Evolutionary conservation across 1,140 invertebrate genomes (phyloP).

Genomic region (Caerostris extrusa): DNA sequence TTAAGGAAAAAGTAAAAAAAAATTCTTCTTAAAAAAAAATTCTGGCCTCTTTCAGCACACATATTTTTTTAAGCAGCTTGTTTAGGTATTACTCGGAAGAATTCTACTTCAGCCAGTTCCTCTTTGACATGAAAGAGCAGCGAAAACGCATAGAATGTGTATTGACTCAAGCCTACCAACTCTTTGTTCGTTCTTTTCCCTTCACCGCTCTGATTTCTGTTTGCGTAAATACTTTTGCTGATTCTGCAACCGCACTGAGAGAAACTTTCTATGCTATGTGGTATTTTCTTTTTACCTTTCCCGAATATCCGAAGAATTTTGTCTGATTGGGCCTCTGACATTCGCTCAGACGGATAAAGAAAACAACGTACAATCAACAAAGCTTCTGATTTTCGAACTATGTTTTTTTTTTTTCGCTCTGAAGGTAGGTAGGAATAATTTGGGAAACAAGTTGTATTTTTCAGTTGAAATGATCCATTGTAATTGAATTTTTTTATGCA

Average conservation of each 20-base stretch:
- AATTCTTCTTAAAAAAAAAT: too few species aligned
- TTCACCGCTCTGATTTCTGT: constrained; percentile 47
- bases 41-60: too few species aligned
- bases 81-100: constrained; percentile 7
- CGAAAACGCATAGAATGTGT: neutral
- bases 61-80: neutral
- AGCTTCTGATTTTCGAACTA: constrained; percentile 31
- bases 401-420: neutral
- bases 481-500: neutral
- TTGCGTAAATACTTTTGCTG: constrained; percentile 69
- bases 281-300: constrained; percentile 15
- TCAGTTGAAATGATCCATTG: neutral
- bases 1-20: too few species aligned
- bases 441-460: neutral
- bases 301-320: neutral
- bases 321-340: constrained; percentile 33
- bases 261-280: constrained; percentile 10
- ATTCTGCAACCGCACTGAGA: neutral
- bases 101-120: neutral
- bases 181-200: constrained; percentile 14
- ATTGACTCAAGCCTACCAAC: neutral
- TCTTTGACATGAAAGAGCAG: constrained; percentile 29
- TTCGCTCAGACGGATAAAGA: neutral
- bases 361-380: constrained; percentile 22
- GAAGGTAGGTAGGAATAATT: neutral